Evolutionary conservation across 2,888 invertebrate genomes (phyloP), one percentile per base, ranked within the genome.

Genomic region (Mantis religiosa): DNA sequence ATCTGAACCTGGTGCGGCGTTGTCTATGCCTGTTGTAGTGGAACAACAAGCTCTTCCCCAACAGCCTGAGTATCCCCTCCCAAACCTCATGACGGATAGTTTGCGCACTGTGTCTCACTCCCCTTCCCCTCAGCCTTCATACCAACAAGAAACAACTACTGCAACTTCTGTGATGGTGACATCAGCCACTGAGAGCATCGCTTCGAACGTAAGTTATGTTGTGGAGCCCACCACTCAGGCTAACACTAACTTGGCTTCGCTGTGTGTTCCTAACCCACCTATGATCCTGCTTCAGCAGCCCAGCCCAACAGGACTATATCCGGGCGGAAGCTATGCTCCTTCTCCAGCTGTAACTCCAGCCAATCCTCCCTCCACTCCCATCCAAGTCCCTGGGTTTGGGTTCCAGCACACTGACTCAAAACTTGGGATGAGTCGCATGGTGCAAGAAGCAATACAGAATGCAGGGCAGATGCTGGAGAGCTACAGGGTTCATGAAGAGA

Each of bases 261-360:
- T 71, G 54, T 71, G 54, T 71, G 54, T 71, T 71, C 54, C 54
- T 71, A 71, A 71, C 54, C 94, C 93, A 90, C 89, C 89, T n/a
- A 54, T 89, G 27, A 89, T 89, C 28, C 47, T 89, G 47, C 83
- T 89, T 14, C 89, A 89, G 34, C 89, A 89, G 30, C 89, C 85
- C 27, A 83, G 86, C 27, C 54, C 89, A 14, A 83, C 87, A 27
- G 89, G 86, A 71, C 54, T 71, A 1, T 71, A 71, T 6, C 54
- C 54, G 20, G 54, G 34, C 34, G 87, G 81, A n/a, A 87, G 28
- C 7, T 87, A 34, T 30, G 34, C 86, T 2, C 84, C 89, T n/a
- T 84, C 89, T 82, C 84, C 91, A 90, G 82, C 89, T 83, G 82
- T n/a, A 82, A 82, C 90, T 25, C 85, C 90, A 28, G 34, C 93